Evolutionary conservation across 2,888 invertebrate species (phyloP).

Genomic region (Vesta saturnalis): DNA sequence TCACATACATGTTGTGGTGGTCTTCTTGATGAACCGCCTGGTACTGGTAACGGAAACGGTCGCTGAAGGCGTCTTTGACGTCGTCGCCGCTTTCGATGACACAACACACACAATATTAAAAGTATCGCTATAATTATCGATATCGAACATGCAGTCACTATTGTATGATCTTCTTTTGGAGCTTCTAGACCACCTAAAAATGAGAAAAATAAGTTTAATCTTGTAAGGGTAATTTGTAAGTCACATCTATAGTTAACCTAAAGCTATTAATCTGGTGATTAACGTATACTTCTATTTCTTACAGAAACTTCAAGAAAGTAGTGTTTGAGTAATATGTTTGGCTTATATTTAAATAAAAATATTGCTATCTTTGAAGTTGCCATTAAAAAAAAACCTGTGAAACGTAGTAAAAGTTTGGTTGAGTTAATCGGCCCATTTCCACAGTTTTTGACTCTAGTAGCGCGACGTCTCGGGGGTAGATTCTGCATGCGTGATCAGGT

Average conservation of each 20-base stretch:
- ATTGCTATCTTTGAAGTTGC: too few relatives aligned
- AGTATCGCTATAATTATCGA: slow-evolving; percentile 62
- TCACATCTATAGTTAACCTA: background rate
- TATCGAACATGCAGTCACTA: slow-evolving; percentile 57
- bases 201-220: background rate
- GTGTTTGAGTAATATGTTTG: too few relatives aligned
- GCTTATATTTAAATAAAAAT: too few relatives aligned
- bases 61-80: slow-evolving; percentile 61
- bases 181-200: slow-evolving; percentile 56
- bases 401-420: too few relatives aligned
- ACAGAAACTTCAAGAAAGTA: too few relatives aligned
- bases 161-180: slow-evolving; percentile 56
- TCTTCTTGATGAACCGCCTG: slow-evolving; percentile 56
- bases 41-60: slow-evolving; percentile 59
- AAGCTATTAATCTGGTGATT: too few relatives aligned
- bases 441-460: too few relatives aligned
- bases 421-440: too few relatives aligned
- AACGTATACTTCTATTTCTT: too few relatives aligned
- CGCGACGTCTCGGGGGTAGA: too few relatives aligned
- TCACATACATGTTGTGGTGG: slow-evolving; percentile 66
- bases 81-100: slow-evolving; percentile 65
- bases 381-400: too few relatives aligned
- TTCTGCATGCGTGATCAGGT: too few relatives aligned
- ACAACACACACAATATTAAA: slow-evolving; percentile 64
- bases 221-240: background rate